Conservation (phyloP, 2,113 vertebrate species). For the Aphyosemion australe region DNA sequence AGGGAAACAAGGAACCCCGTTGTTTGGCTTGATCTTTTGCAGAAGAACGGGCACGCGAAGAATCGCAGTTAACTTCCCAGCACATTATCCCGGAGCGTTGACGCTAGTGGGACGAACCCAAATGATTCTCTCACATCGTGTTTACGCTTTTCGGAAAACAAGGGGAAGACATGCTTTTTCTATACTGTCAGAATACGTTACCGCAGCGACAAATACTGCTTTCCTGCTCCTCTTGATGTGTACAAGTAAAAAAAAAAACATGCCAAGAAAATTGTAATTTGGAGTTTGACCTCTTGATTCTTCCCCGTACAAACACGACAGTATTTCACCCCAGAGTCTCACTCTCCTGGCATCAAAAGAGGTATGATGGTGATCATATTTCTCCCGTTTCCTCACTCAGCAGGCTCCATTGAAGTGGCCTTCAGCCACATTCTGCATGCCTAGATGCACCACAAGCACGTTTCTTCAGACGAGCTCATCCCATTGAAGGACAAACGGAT, state of each 20-base stretch:
- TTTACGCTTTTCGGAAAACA: neutral
- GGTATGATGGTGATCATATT: slow-evolving; percentile 45
- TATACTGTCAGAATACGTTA: slow-evolving; percentile 11
- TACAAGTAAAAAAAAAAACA: slow-evolving; percentile 16
- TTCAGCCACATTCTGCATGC: slow-evolving; percentile 22
- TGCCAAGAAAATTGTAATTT: slow-evolving; percentile 3
- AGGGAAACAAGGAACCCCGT: neutral
- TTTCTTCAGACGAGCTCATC: slow-evolving; percentile 31
- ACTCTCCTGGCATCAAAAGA: slow-evolving; percentile 36
- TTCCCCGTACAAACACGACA: slow-evolving; percentile 28
- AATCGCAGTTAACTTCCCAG: slow-evolving; percentile 7
- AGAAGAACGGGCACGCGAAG: neutral
- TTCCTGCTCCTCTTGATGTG: neutral
- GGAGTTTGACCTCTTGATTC: slow-evolving; percentile 26
- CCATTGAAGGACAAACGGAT: slow-evolving; percentile 32
- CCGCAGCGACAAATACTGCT: neutral
- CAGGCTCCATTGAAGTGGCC: slow-evolving; percentile 40
- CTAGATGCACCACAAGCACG: slow-evolving; percentile 19
- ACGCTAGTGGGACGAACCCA: slow-evolving; percentile 8
- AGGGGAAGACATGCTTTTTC: neutral
- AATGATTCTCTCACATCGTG: slow-evolving; percentile 1
- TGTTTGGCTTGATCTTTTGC: neutral
- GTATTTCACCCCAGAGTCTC: slow-evolving; percentile 44
- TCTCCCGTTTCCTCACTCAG: slow-evolving; percentile 51
- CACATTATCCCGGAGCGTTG: slow-evolving; percentile 4